A percentile compares a stretch with the other conserved stretches of the same genome.
These are phyloP conservation scores for Acrossocheilus wenchowensis DNA, from an alignment of 2,797 vertebrate genomes.

Conservation along the genomic window DNA sequence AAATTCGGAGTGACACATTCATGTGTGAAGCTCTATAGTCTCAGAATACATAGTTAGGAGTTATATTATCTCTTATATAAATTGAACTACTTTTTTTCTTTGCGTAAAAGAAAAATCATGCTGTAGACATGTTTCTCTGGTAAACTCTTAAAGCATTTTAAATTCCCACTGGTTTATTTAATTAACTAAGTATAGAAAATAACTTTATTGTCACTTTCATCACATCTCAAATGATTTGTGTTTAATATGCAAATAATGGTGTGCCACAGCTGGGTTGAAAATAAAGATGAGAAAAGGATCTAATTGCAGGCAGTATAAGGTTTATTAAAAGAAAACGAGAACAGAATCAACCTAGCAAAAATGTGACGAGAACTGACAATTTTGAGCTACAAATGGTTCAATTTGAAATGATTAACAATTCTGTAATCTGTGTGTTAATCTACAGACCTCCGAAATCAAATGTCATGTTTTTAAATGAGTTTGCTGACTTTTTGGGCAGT, in stretches of 20 bases:
- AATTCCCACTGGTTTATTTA: not conserved
- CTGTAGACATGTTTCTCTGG: not conserved
- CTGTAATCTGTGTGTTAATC: no score
- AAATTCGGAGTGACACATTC: slow-evolving; percentile 20
- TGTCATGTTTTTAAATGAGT: no score
- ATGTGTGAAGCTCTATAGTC: not conserved
- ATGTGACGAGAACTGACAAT: no score
- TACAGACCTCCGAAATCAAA: no score
- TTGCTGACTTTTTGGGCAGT: no score
- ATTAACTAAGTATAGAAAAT: not conserved
- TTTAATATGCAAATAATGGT: not conserved
- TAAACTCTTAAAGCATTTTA: not conserved
- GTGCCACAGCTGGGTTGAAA: no score
- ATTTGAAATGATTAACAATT: no score
- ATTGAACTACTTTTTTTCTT: not conserved
- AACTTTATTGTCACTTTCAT: not conserved
- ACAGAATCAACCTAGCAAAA: no score
- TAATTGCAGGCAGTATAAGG: not conserved
- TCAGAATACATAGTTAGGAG: not conserved
- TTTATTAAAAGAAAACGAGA: not conserved
- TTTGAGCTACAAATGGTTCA: no score
- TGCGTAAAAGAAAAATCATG: not conserved
- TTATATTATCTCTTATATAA: no score
- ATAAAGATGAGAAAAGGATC: no score
- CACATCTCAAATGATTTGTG: not conserved